These are phyloP conservation scores for Simalia tracyae DNA, from an alignment of 2,797 vertebrate species.

Conservation along the genomic window DNA sequence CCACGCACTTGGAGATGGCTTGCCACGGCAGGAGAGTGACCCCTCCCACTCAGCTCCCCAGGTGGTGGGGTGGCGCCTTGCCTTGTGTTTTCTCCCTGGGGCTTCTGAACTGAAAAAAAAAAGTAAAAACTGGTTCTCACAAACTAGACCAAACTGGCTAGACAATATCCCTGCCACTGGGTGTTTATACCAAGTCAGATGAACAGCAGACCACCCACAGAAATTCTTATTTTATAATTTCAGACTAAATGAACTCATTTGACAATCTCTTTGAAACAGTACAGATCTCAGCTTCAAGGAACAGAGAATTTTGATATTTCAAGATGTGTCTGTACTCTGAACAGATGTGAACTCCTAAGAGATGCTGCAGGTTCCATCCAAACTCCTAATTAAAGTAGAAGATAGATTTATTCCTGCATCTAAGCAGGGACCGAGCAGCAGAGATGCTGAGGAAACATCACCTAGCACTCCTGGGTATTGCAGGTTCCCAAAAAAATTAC, in stretches of 20 bases:
- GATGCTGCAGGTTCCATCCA: not conserved
- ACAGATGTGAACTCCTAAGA: not conserved
- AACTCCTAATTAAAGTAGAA: not conserved
- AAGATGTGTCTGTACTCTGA: not conserved
- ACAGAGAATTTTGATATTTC: not conserved
- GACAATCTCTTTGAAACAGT: not conserved
- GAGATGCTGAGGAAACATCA: too few relatives aligned
- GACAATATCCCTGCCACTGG: not conserved
- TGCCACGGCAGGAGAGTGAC: not conserved
- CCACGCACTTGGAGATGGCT: not conserved
- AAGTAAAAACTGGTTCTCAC: too few relatives aligned
- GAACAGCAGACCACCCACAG: not conserved
- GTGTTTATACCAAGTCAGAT: not conserved
- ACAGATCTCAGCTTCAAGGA: not conserved
- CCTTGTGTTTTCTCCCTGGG: too few relatives aligned
- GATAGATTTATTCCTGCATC: not conserved
- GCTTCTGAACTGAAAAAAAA: too few relatives aligned
- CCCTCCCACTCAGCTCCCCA: not conserved
- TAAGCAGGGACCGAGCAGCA: not conserved
- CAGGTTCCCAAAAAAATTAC: not conserved
- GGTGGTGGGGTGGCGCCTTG: not conserved
- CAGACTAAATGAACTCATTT: not conserved
- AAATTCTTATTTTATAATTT: not conserved
- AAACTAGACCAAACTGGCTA: not conserved
- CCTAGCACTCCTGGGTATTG: not conserved